Conservation (phyloP, 2,797 vertebrate species). For the Anas capensis region DNA sequence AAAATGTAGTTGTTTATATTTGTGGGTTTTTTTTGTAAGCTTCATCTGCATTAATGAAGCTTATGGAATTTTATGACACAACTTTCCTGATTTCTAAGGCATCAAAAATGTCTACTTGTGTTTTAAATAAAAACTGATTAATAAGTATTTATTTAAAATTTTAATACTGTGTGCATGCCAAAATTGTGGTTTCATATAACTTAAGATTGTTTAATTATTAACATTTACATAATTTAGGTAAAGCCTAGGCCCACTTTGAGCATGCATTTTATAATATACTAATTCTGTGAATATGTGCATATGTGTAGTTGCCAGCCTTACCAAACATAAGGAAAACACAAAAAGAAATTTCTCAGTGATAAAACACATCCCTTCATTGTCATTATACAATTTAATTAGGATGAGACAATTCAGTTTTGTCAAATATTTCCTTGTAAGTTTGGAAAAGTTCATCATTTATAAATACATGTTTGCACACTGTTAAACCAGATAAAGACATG, state of each 20-base stretch:
- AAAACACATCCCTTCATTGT: neutral
- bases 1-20: neutral
- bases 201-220: neutral
- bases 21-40: neutral
- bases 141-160: neutral
- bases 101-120: neutral
- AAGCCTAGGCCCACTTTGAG: neutral
- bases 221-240: neutral
- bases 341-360: neutral
- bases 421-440: fast-evolving
- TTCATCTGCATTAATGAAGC: neutral
- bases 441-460: neutral
- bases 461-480: neutral
- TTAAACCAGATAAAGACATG: neutral
- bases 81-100: fast-evolving
- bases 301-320: neutral
- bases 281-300: fast-evolving
- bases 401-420: neutral
- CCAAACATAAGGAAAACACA: neutral
- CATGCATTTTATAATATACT: neutral
- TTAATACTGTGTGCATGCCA: fast-evolving
- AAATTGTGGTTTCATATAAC: neutral
- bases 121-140: neutral
- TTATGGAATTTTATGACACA: neutral
- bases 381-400: neutral